Conservation (phyloP, 2,113 vertebrate species). For the Zosterops hypoxanthus region DNA sequence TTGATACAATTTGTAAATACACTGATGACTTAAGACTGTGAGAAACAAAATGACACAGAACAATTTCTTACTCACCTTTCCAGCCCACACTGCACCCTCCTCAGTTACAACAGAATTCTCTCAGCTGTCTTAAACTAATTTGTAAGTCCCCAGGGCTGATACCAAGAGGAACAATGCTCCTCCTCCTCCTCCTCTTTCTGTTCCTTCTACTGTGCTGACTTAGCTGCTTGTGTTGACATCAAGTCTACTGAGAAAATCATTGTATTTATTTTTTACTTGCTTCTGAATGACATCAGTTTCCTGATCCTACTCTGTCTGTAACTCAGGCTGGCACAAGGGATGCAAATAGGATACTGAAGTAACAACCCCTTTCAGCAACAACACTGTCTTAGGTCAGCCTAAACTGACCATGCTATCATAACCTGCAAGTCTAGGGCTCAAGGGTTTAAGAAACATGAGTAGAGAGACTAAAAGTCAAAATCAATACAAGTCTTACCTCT, state of each 20-base stretch:
- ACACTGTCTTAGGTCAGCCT: neutral
- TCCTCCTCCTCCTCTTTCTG: neutral
- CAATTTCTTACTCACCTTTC: neutral
- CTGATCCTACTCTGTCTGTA: neutral
- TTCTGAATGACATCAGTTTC: slow-evolving; percentile 36
- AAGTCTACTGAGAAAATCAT: neutral
- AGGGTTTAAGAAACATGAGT: neutral
- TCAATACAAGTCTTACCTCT: neutral
- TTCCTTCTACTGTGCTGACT: neutral
- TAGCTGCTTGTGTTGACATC: neutral
- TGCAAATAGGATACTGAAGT: slow-evolving; percentile 7
- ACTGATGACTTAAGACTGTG: neutral
- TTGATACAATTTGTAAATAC: neutral
- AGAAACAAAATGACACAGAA: neutral
- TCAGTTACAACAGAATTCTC: neutral
- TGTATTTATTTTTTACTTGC: neutral
- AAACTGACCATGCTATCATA: neutral
- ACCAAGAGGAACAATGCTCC: neutral
- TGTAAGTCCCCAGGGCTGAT: neutral
- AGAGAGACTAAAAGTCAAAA: neutral
- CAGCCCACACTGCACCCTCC: neutral
- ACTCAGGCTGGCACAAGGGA: neutral
- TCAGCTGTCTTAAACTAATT: neutral
- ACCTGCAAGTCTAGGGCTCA: neutral
- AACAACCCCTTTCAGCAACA: neutral